A percentile compares a stretch with the other conserved stretches of the same genome.
These are phyloP conservation scores for Prionace glauca DNA, from an alignment of 2,797 vertebrate genomes.

Conservation along the genomic window DNA sequence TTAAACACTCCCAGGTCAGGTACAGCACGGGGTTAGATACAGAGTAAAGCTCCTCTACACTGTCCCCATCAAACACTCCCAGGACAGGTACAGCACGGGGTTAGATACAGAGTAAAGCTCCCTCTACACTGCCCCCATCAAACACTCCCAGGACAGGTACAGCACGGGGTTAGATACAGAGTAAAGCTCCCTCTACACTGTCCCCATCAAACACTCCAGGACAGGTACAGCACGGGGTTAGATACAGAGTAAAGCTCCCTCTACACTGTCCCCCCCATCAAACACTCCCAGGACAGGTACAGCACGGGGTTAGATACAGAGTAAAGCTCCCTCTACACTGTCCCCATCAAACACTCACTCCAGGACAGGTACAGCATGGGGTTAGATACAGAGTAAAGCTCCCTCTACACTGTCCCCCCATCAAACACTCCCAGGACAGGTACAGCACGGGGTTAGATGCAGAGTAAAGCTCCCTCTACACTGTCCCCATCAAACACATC, in stretches of 20 bases:
- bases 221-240: neutral
- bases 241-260: neutral
- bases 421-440: neutral
- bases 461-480: neutral
- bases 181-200: neutral
- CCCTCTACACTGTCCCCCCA: neutral
- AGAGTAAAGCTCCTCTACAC: too few species aligned
- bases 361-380: neutral
- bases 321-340: neutral
- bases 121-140: too few species aligned
- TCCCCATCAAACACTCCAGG: neutral
- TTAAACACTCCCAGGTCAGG: too few species aligned
- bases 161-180: neutral
- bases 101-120: too few species aligned
- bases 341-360: neutral
- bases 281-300: neutral
- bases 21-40: too few species aligned
- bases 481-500: neutral
- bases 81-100: too few species aligned
- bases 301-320: neutral
- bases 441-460: neutral
- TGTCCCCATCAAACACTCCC: too few species aligned
- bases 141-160: too few species aligned
- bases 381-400: neutral
- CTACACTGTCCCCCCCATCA: neutral